phyloP scores from a whole-genome alignment of 2,113 vertebrate genomes.

The Crotophaga sulcirostris region DNA sequence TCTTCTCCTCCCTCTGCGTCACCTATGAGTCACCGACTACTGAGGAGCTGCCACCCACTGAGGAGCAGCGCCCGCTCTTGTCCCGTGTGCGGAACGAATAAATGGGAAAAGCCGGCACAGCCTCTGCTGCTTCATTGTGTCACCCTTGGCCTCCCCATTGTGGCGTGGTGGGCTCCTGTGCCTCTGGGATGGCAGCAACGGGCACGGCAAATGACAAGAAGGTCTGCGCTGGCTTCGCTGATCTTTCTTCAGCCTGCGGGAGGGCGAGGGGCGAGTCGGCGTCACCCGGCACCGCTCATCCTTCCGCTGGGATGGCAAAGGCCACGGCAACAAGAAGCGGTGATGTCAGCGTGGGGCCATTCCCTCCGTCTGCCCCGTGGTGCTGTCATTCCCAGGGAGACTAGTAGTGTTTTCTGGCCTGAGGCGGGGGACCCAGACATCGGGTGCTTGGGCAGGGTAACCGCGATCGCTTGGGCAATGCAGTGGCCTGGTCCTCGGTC shows the following conservation, averaged over 20 bases:
- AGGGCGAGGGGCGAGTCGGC: not conserved
- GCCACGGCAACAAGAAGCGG: not conserved
- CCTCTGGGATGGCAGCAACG: not conserved
- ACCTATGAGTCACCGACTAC: constrained; percentile 87
- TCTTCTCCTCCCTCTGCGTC: constrained; percentile 93
- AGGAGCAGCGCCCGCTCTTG: constrained; percentile 89
- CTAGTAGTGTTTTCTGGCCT: rapidly evolving
- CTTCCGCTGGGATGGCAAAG: not conserved
- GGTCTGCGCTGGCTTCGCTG: not conserved
- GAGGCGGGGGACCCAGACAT: not conserved
- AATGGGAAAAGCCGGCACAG: not conserved
- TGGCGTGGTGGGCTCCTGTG: rapidly evolving
- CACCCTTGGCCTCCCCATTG: rapidly evolving
- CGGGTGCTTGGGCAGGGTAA: not conserved
- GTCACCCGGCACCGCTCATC: not conserved
- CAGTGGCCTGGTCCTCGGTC: too few species aligned
- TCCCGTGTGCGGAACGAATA: constrained; percentile 68
- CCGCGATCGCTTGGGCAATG: rapidly evolving
- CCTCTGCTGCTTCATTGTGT: not conserved
- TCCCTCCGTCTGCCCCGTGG: not conserved
- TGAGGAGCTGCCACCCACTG: constrained; percentile 71
- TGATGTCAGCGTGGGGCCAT: not conserved
- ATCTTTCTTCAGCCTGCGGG: not conserved
- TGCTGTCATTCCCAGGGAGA: not conserved
- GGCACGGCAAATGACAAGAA: not conserved